A percentile compares a stretch with the other conserved stretches of the same genome.
Evolutionary conservation across 2,797 vertebrate genomes (phyloP).

Genomic region (Lophura swinhoii): DNA sequence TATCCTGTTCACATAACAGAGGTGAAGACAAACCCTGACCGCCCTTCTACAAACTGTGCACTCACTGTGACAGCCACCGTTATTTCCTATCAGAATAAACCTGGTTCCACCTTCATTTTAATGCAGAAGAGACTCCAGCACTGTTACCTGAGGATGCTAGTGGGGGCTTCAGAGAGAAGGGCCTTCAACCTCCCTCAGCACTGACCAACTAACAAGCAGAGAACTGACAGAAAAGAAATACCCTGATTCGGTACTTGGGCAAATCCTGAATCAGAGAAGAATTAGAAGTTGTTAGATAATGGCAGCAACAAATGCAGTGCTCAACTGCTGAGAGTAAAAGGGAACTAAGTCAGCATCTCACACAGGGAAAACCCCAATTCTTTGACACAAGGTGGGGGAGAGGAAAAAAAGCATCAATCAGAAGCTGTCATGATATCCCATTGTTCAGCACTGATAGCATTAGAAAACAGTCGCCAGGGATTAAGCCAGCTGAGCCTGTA

Average conservation of each 20-base stretch:
- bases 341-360: background rate
- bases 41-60: background rate
- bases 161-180: background rate
- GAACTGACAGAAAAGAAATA: background rate
- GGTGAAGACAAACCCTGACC: background rate
- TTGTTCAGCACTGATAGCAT: conserved; percentile 54
- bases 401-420: background rate
- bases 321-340: background rate
- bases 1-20: background rate
- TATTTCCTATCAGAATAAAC: conserved; percentile 15
- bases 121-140: background rate
- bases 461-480: conserved; percentile 52
- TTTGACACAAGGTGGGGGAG: background rate
- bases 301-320: background rate
- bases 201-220: background rate
- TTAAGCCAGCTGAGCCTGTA: conserved; percentile 17
- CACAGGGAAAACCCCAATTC: background rate
- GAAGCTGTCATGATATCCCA: conserved; percentile 42
- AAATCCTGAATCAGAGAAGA: background rate
- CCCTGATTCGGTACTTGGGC: background rate
- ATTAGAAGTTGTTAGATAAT: background rate
- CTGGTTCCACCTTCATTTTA: conserved; percentile 1
- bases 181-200: background rate
- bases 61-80: background rate
- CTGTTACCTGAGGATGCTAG: background rate